Percentiles rank a stretch among this genome's conserved stretches.
Evolutionary conservation across 2,797 vertebrate genomes (phyloP).

Genomic region (Allobates femoralis): DNA sequence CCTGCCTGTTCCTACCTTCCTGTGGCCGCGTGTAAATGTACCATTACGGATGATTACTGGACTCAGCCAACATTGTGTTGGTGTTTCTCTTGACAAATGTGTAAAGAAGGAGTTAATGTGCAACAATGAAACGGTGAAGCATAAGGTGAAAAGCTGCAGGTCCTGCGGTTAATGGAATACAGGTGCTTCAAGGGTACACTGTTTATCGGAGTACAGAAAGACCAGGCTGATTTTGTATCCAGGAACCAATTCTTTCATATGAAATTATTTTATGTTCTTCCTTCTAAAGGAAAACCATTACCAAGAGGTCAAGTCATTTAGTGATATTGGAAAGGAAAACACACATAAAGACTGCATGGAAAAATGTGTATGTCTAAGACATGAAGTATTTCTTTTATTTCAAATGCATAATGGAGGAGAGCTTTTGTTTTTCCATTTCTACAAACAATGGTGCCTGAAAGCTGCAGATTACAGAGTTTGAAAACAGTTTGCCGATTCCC

Average conservation of each 20-base stretch:
- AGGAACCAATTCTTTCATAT: constrained; percentile 45
- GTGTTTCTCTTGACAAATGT: neutral
- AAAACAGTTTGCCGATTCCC: neutral
- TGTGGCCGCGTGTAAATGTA: too few species aligned
- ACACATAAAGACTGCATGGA: constrained; percentile 37
- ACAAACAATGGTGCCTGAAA: constrained; percentile 10
- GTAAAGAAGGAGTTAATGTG: constrained; percentile 44
- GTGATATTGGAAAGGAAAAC: constrained; percentile 57
- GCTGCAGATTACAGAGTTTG: constrained; percentile 25
- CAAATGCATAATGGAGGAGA: constrained; percentile 2
- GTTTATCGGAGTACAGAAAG: constrained; percentile 49
- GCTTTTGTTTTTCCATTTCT: constrained; percentile 32
- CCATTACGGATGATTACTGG: too few species aligned
- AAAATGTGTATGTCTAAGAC: constrained; percentile 45
- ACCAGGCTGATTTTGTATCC: constrained; percentile 40
- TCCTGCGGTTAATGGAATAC: constrained; percentile 57
- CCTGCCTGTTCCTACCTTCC: too few species aligned
- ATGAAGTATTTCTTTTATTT: constrained; percentile 47
- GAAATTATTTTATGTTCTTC: constrained; percentile 56
- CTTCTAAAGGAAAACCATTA: constrained; percentile 58
- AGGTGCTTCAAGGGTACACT: constrained; percentile 51
- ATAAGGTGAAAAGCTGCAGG: constrained; percentile 50
- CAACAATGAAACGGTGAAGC: constrained; percentile 16
- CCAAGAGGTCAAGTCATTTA: constrained; percentile 58
- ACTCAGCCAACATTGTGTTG: neutral